Percentiles rank a stretch among this genome's conserved stretches.
phyloP scores from a whole-genome alignment of 2,113 vertebrate species.

The Nannospalax galili region DNA sequence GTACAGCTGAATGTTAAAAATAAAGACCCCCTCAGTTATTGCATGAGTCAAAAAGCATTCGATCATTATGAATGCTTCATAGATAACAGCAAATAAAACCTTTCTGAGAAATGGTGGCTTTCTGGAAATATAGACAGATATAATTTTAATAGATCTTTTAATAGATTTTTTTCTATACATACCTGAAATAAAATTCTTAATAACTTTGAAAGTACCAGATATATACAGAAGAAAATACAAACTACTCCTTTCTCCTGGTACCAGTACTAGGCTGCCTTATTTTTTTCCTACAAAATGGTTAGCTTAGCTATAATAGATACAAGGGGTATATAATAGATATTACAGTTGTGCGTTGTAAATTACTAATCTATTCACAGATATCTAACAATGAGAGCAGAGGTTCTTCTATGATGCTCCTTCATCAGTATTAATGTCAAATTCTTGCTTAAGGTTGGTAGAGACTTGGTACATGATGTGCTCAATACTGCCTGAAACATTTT shows the following conservation, averaged over 20 bases:
- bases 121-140: background rate
- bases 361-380: background rate
- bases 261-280: background rate
- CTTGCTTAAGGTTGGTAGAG: background rate
- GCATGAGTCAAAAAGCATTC: background rate
- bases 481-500: constrained; percentile 3
- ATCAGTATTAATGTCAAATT: background rate
- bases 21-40: background rate
- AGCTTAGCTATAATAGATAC: background rate
- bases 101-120: background rate
- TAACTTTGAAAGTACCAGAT: background rate
- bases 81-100: background rate
- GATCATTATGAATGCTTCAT: constrained; percentile 1
- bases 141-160: background rate
- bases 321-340: background rate
- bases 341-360: background rate
- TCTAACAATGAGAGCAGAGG: background rate
- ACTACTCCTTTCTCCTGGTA: background rate
- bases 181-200: background rate
- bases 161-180: background rate
- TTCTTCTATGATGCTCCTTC: background rate
- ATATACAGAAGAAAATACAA: background rate
- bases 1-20: constrained; percentile 67
- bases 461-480: background rate
- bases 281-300: background rate